Percentiles rank a stretch among this genome's conserved stretches.
These are phyloP conservation scores for Sipha maydis DNA, from an alignment of 2,888 invertebrate species.

Conservation along the genomic window DNA sequence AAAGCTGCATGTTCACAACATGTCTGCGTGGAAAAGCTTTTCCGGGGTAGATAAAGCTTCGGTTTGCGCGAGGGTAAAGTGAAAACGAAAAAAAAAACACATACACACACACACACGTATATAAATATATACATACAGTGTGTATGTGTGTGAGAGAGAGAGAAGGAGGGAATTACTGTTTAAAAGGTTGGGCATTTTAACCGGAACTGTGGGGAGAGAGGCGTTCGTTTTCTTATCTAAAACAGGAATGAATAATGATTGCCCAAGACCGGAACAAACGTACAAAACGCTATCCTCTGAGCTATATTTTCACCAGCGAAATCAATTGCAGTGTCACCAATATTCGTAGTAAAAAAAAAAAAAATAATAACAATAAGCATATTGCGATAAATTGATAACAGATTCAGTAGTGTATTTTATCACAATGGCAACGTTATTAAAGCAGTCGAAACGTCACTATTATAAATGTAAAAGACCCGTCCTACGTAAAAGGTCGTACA, in stretches of 20 bases:
- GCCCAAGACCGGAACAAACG: conserved; percentile 53
- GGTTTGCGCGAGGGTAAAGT: conserved; percentile 47
- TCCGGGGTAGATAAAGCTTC: conserved; percentile 50
- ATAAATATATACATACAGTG: background rate
- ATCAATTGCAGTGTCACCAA: conserved; percentile 43
- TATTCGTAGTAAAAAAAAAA: background rate
- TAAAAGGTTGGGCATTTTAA: conserved; percentile 60
- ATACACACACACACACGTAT: background rate
- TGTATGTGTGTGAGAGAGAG: background rate
- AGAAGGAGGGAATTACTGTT: conserved; percentile 36
- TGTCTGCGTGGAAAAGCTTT: conserved; percentile 52
- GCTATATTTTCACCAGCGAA: conserved; percentile 34
- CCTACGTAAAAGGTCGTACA: background rate
- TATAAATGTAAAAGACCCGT: conserved; percentile 19
- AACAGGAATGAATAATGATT: conserved; percentile 58
- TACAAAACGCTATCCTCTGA: conserved; percentile 42
- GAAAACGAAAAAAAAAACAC: conserved; percentile 22
- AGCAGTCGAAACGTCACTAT: conserved; percentile 25
- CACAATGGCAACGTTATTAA: background rate
- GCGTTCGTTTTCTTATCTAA: conserved; percentile 56
- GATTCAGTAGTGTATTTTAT: background rate
- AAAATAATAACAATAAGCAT: conserved; percentile 5
- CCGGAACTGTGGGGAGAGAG: conserved; percentile 38
- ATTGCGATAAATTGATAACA: conserved; percentile 35
- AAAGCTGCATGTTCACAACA: conserved; percentile 38